phyloP scores from a whole-genome alignment of 2,113 vertebrate species.

The Coptodon bakossiorum region DNA sequence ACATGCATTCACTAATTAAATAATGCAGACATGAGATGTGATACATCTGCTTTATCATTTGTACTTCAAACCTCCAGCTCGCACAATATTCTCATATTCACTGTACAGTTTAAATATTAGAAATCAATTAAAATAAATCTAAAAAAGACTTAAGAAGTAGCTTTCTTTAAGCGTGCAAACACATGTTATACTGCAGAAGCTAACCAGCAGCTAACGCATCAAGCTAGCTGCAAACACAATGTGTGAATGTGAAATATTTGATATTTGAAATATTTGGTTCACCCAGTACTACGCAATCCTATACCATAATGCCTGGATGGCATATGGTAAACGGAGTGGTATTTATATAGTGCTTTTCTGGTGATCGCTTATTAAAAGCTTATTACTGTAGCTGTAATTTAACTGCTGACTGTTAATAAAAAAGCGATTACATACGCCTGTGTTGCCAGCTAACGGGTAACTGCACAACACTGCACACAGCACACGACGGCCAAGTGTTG shows the following conservation, averaged over 20 bases:
- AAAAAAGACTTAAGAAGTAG: background rate
- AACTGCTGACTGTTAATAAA: background rate
- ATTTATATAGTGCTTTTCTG: background rate
- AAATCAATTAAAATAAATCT: background rate
- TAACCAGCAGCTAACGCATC: background rate
- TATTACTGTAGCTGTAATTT: background rate
- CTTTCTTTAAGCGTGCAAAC: background rate
- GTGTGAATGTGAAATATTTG: background rate
- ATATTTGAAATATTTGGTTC: background rate
- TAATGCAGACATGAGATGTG: background rate
- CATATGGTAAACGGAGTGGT: background rate
- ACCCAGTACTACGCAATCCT: background rate
- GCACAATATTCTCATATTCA: background rate
- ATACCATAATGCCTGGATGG: background rate
- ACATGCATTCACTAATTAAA: background rate
- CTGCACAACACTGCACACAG: background rate
- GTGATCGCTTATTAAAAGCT: background rate
- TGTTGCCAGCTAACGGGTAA: background rate
- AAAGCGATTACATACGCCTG: background rate
- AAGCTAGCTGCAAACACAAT: background rate
- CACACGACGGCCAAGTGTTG: rapidly evolving
- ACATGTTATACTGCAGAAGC: background rate
- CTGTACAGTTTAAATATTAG: background rate
- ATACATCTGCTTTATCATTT: background rate
- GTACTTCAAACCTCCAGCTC: background rate